phyloP scores from a whole-genome alignment of 2,888 invertebrate genomes.

The Trichogramma dendrolimi region DNA sequence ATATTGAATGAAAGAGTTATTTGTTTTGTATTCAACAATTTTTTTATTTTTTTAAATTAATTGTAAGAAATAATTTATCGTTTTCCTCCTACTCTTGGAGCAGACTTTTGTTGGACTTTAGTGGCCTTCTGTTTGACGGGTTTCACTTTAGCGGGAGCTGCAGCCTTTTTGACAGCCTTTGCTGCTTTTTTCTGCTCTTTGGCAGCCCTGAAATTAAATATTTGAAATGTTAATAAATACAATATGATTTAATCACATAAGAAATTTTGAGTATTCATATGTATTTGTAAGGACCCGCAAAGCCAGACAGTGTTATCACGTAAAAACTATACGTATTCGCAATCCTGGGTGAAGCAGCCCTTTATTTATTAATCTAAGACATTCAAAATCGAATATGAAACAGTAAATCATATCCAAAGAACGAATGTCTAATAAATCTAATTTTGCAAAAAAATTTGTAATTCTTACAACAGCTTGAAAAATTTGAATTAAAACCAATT shows the following conservation, averaged over 20 bases:
- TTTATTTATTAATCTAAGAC: constrained; percentile 43
- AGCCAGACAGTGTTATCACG: constrained; percentile 45
- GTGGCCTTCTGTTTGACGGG: constrained; percentile 82
- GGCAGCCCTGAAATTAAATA: constrained; percentile 68
- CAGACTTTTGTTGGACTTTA: constrained; percentile 82
- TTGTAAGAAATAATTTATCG: constrained; percentile 65
- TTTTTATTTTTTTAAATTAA: constrained; percentile 39
- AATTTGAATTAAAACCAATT: too few species aligned
- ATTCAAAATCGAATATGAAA: constrained; percentile 44
- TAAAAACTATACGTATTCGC: constrained; percentile 28
- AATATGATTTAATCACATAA: not conserved
- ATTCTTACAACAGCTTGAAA: too few species aligned
- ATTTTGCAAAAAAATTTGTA: too few species aligned
- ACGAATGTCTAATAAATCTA: constrained; percentile 43
- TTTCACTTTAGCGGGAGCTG: constrained; percentile 70
- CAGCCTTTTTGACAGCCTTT: constrained; percentile 81
- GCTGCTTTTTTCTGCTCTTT: constrained; percentile 92
- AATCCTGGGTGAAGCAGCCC: constrained; percentile 51
- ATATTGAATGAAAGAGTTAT: too few species aligned
- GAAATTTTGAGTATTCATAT: not conserved
- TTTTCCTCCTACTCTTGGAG: constrained; percentile 95
- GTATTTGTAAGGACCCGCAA: constrained; percentile 47
- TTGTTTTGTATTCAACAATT: constrained; percentile 22
- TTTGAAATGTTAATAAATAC: not conserved
- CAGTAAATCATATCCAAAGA: constrained; percentile 38